A percentile compares a stretch with the other conserved stretches of the same genome.
These are phyloP conservation scores for Julus scanicus DNA, from an alignment of 2,888 invertebrate species.

Conservation along the genomic window DNA sequence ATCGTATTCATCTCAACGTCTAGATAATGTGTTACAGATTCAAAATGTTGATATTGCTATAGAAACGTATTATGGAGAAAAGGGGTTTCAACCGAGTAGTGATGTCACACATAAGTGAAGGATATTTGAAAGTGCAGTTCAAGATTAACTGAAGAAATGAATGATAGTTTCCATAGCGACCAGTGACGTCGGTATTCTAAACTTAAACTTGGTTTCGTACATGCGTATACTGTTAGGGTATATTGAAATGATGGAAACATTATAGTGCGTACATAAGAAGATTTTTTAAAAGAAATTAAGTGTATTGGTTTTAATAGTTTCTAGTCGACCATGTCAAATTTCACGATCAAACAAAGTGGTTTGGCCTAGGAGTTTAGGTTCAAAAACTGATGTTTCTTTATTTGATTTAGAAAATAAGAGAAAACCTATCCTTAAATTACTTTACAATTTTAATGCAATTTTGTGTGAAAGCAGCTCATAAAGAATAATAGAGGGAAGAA, in stretches of 20 bases:
- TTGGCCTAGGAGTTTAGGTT: no score
- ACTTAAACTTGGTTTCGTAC: not conserved
- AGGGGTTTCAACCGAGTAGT: not conserved
- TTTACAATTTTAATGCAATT: no score
- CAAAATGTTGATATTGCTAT: not conserved
- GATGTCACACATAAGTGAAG: not conserved
- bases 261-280: not conserved
- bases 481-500: not conserved
- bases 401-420: no score
- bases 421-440: no score
- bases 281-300: not conserved
- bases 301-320: not conserved
- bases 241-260: not conserved
- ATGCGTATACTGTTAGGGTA: not conserved
- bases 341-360: no score
- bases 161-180: not conserved
- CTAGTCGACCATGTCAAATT: no score
- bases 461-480: no score
- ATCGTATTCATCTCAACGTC: not conserved
- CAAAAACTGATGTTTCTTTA: no score
- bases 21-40: not conserved
- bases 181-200: not conserved
- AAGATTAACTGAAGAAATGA: not conserved
- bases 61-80: not conserved
- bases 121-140: not conserved